Percentiles rank a stretch among this genome's conserved stretches.
These are phyloP conservation scores for Euschistus heros DNA, from an alignment of 1,140 invertebrate genomes.

Conservation along the genomic window DNA sequence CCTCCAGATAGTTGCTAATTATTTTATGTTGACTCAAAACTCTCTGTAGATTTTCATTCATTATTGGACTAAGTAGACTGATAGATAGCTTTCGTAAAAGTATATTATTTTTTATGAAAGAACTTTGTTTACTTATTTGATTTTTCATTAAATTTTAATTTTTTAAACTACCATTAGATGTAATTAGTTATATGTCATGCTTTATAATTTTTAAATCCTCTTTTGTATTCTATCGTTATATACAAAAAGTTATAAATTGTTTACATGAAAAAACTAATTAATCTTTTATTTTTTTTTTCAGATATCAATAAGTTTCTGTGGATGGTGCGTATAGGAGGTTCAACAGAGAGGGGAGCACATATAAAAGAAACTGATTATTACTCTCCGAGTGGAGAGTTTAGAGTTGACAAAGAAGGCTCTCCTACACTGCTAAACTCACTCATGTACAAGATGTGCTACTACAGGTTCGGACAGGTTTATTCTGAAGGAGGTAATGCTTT, in stretches of 20 bases:
- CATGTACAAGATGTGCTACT: slow-evolving; percentile 97
- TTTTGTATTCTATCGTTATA: background rate
- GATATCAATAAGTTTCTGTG: slow-evolving; percentile 98
- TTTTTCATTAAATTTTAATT: no score
- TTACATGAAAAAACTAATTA: background rate
- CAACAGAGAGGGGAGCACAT: slow-evolving; percentile 84
- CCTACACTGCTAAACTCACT: slow-evolving; percentile 77
- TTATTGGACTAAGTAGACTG: no score
- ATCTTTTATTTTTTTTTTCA: slow-evolving; percentile 34
- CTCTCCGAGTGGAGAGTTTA: slow-evolving; percentile 84
- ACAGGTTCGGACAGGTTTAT: slow-evolving; percentile 85
- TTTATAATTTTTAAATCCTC: slow-evolving; percentile 5
- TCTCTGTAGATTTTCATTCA: no score
- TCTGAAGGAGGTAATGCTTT: slow-evolving; percentile 77
- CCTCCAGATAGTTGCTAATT: no score
- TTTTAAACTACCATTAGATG: background rate
- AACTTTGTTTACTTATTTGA: no score
- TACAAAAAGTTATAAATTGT: slow-evolving; percentile 9
- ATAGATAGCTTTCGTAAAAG: no score
- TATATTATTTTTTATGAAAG: no score
- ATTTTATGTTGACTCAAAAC: no score
- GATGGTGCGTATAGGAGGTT: slow-evolving; percentile 98
- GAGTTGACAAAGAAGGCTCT: slow-evolving; percentile 84
- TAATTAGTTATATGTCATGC: background rate
- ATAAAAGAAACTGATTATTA: slow-evolving; percentile 97